A percentile compares a stretch with the other conserved stretches of the same genome.
phyloP scores from a whole-genome alignment of 2,797 vertebrate species.

The Rhincodon typus region DNA sequence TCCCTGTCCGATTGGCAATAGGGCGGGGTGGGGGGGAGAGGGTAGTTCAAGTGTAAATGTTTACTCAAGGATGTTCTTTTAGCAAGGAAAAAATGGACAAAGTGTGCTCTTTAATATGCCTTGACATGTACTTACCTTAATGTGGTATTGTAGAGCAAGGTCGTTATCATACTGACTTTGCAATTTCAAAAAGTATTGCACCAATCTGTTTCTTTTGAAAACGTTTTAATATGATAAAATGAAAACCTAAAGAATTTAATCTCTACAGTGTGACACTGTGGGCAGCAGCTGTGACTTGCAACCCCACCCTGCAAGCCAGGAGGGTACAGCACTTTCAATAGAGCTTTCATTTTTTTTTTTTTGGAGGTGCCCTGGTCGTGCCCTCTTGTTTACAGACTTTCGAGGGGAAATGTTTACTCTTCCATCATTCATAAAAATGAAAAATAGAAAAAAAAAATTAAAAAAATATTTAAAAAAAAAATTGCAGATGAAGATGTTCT shows the following conservation, averaged over 20 bases:
- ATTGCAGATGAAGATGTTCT: constrained; percentile 79
- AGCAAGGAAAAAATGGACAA: constrained; percentile 41
- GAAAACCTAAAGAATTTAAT: constrained; percentile 39
- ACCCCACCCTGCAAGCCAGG: constrained; percentile 70
- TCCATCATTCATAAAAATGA: constrained; percentile 82
- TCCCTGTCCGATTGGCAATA: constrained; percentile 76
- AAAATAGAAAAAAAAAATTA: constrained; percentile 44
- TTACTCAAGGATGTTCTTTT: constrained; percentile 91
- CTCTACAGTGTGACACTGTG: constrained; percentile 69
- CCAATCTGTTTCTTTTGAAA: constrained; percentile 88
- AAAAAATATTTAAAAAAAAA: constrained; percentile 42
- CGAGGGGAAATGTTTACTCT: constrained; percentile 89
- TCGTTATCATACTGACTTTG: constrained; percentile 82
- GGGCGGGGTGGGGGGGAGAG: constrained; percentile 63
- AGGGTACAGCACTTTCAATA: constrained; percentile 97
- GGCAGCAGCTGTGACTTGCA: constrained; percentile 95
- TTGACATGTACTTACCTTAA: constrained; percentile 88
- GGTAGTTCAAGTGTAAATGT: constrained; percentile 87
- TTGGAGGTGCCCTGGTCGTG: constrained; percentile 75
- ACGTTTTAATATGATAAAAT: constrained; percentile 65
- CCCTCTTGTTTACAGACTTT: constrained; percentile 99
- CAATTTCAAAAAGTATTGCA: constrained; percentile 90
- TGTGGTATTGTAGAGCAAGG: constrained; percentile 81
- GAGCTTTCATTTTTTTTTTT: constrained; percentile 89
- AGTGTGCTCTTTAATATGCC: constrained; percentile 87